Evolutionary conservation across 2,888 invertebrate species (phyloP).

Genomic region (Apotomis capreana): DNA sequence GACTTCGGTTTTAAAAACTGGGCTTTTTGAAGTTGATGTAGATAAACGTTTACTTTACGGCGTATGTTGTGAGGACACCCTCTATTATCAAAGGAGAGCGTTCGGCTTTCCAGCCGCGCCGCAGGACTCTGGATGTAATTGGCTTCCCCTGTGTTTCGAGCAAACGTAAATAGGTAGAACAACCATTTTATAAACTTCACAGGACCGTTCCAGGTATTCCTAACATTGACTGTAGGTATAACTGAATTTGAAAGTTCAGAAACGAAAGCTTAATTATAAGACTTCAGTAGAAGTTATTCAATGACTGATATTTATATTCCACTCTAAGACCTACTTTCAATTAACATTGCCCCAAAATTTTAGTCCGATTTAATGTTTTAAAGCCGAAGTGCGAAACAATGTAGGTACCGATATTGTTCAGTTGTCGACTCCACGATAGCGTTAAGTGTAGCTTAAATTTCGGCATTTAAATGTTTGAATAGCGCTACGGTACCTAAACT

Average conservation of each 20-base stretch:
- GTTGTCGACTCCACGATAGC: neutral
- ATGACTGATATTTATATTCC: slow-evolving; percentile 1
- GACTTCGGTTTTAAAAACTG: neutral
- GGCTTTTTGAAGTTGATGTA: neutral
- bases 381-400: slow-evolving; percentile 12
- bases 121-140: slow-evolving; percentile 6
- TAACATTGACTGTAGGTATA: neutral
- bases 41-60: neutral
- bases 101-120: neutral
- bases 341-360: slow-evolving; percentile 6
- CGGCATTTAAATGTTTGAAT: neutral
- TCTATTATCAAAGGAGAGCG: slow-evolving; percentile 1
- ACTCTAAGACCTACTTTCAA: slow-evolving; percentile 1
- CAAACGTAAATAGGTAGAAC: neutral
- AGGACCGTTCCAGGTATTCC: neutral
- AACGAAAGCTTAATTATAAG: neutral
- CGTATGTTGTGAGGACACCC: neutral
- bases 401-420: neutral
- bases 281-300: slow-evolving; percentile 2
- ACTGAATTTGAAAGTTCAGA: neutral
- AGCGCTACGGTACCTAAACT: neutral
- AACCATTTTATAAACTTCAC: slow-evolving; percentile 2
- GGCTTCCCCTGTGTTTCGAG: neutral
- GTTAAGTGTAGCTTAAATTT: neutral
- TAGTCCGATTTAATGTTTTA: slow-evolving; percentile 5